Evolutionary conservation across 2,797 vertebrate genomes (phyloP), one percentile per base, ranked within the genome.

Genomic region (Odontamblyopus rebecca): DNA sequence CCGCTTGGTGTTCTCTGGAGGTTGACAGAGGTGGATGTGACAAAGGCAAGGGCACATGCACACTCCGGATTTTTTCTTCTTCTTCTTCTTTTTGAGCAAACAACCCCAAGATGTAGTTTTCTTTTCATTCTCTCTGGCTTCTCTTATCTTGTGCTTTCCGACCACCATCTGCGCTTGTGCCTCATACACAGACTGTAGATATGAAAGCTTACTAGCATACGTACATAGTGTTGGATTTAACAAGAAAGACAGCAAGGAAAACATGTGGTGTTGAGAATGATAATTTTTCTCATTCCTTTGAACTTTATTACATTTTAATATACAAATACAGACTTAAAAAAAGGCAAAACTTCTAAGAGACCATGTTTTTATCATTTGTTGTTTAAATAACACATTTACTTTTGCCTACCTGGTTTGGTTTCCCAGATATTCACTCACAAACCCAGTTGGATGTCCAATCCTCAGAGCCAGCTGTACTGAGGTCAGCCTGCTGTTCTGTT

Each of bases 1-100:
- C 69, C 78, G 62, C 68, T 38, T 71, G 61, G 81, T 80, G 54
- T 84, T 79, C 73, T 89, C 79, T 51, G 4, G 81, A 83, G 76
- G 61, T 57, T 65, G 27, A 53, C 29, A 11, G 71, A 84, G 74
- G 72, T 60, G 65, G 63, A 73, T 67, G 61, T 78, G 79, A 85
- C 74, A 74, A 78, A 82, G 61, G 75, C 63, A 78, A 68, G 74
- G 74, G 66, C 72, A 75, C 69, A 38, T 63, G 68, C 71, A 70
- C 74, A 77, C 63, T 70, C 35, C 23, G 23, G 23, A 60, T 71
- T n/a, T 63, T 30, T 27, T 48, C 29, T 65, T 74, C 27, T 44
- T 65, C 71, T 19, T n/a, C 29, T 35, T 61, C 29, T 76, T 82
- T 82, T 75, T 85, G 15, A 72, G 76, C 80, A 78, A 85, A 85